Evolutionary conservation across 1,140 invertebrate species (phyloP).

Genomic region (Trichonephila inaurata): DNA sequence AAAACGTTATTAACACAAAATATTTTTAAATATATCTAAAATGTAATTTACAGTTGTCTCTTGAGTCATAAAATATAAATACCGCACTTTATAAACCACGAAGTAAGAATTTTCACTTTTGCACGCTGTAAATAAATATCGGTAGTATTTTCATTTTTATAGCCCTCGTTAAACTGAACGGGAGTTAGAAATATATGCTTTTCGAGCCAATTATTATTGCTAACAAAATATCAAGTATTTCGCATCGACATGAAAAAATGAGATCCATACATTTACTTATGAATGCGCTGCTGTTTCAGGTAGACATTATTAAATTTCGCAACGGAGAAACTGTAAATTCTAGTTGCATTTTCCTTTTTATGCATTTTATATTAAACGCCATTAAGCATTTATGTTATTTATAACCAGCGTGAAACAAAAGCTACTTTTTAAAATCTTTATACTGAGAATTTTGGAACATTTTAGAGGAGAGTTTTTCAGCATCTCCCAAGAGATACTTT

Average conservation of each 20-base stretch:
- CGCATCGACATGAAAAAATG: not conserved
- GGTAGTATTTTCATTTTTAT: no score
- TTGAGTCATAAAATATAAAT: no score
- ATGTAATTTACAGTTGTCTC: no score
- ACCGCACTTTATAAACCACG: no score
- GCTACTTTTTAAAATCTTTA: not conserved
- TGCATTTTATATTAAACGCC: slow-evolving; percentile 17
- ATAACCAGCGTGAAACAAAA: not conserved
- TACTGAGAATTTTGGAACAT: not conserved
- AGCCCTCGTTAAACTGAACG: no score
- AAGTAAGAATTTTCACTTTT: no score
- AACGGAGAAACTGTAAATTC: not conserved
- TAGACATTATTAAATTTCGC: not conserved
- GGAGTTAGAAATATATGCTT: no score
- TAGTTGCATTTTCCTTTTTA: not conserved
- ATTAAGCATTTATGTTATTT: slow-evolving; percentile 36
- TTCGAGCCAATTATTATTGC: no score
- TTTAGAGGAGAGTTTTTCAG: not conserved
- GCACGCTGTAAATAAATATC: no score
- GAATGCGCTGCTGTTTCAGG: not conserved
- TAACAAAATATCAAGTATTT: no score
- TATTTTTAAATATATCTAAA: no score
- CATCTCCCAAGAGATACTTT: not conserved
- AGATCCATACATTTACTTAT: not conserved
- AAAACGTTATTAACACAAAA: no score